These are phyloP conservation scores for Noctuana brunneofusca DNA, from an alignment of 2,888 invertebrate species.

Conservation along the genomic window DNA sequence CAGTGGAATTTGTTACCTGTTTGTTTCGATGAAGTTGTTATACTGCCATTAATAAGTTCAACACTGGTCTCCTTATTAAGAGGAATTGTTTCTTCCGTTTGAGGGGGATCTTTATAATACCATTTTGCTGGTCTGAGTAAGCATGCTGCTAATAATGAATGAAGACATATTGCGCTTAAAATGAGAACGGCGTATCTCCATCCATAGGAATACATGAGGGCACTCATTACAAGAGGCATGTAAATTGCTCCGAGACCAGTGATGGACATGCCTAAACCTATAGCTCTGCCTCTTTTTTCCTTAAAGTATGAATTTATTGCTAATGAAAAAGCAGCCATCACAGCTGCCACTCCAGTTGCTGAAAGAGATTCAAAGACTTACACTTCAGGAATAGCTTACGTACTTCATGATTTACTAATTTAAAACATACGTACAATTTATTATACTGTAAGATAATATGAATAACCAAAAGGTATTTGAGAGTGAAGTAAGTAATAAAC, in stretches of 20 bases:
- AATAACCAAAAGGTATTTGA: slow-evolving; percentile 82
- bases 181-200: slow-evolving; percentile 85
- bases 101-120: slow-evolving; percentile 78
- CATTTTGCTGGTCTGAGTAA: slow-evolving; percentile 87
- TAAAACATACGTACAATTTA: slow-evolving; percentile 84
- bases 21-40: slow-evolving; percentile 54
- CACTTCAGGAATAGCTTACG: background rate
- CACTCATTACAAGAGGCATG: slow-evolving; percentile 84
- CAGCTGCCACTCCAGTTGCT: slow-evolving; percentile 85
- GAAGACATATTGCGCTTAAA: slow-evolving; percentile 83
- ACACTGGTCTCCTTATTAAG: slow-evolving; percentile 57
- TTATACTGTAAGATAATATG: slow-evolving; percentile 85
- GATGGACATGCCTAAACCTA: slow-evolving; percentile 85
- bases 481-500: slow-evolving; percentile 83
- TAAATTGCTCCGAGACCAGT: slow-evolving; percentile 86
- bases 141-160: slow-evolving; percentile 83
- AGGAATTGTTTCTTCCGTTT: slow-evolving; percentile 61
- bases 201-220: slow-evolving; percentile 80
- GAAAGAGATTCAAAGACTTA: slow-evolving; percentile 47
- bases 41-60: slow-evolving; percentile 61
- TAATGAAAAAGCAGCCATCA: slow-evolving; percentile 84
- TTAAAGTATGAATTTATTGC: slow-evolving; percentile 86
- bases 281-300: slow-evolving; percentile 84
- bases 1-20: slow-evolving; percentile 47
- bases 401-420: slow-evolving; percentile 64